phyloP scores from a whole-genome alignment of 2,113 vertebrate genomes.

The Ammodytes marinus region DNA sequence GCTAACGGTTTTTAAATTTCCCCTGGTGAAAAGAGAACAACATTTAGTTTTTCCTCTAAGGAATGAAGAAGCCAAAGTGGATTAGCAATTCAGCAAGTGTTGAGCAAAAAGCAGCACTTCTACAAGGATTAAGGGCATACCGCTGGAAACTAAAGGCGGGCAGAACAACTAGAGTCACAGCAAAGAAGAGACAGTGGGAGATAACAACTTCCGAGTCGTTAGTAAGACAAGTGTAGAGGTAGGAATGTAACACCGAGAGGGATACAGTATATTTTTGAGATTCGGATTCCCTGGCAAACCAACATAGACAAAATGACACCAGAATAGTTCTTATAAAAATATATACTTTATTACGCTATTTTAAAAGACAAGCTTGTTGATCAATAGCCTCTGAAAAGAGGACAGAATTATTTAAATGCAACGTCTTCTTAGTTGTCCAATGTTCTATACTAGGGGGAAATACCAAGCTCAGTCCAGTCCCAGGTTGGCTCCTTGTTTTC shows the following conservation, averaged over 20 bases:
- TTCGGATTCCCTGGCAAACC: no score
- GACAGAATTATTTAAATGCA: no score
- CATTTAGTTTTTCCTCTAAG: background rate
- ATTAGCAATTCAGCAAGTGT: slow-evolving; percentile 26
- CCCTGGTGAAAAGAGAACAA: background rate
- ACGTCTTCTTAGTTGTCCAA: no score
- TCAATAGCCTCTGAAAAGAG: no score
- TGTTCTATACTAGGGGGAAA: no score
- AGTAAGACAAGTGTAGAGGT: slow-evolving; percentile 29
- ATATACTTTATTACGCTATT: no score
- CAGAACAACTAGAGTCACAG: slow-evolving; percentile 10
- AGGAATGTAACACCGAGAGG: slow-evolving; percentile 27
- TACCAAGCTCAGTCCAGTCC: no score
- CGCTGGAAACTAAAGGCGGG: slow-evolving; percentile 39
- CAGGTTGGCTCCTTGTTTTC: no score
- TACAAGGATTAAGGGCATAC: slow-evolving; percentile 11
- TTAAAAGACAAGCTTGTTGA: no score
- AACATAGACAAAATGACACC: no score
- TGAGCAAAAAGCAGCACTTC: slow-evolving; percentile 21
- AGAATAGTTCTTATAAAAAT: no score
- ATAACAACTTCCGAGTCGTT: slow-evolving; percentile 29
- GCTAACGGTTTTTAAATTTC: background rate
- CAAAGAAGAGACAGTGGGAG: slow-evolving; percentile 12
- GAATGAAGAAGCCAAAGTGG: slow-evolving; percentile 16
- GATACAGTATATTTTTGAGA: background rate